Evolutionary conservation across 1,140 invertebrate species (phyloP).

Genomic region (Drosophila ambigua): DNA sequence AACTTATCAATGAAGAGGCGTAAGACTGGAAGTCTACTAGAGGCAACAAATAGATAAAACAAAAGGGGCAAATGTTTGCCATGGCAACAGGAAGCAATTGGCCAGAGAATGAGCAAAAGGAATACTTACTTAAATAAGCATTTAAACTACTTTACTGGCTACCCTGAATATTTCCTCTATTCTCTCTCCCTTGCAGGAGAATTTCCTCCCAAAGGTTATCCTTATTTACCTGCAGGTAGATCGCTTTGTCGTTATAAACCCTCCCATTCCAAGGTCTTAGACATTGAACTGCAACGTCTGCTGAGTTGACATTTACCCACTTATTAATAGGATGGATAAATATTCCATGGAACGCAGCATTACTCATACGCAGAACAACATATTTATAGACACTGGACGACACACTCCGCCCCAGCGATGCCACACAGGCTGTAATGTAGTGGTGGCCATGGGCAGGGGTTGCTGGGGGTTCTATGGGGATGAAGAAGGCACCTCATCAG

Average conservation of each 20-base stretch:
- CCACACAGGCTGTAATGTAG: slow-evolving; percentile 10
- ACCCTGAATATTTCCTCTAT: not conserved
- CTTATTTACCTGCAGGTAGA: too few species aligned
- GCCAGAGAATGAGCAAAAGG: too few species aligned
- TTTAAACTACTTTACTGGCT: too few species aligned
- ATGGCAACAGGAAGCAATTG: too few species aligned
- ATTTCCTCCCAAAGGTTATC: too few species aligned
- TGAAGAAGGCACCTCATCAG: slow-evolving; percentile 26
- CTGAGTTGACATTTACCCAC: slow-evolving; percentile 17
- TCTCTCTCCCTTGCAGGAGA: slow-evolving; percentile 1
- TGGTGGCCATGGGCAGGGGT: too few species aligned
- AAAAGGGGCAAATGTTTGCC: not conserved
- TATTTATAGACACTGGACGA: not conserved
- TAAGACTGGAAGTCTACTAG: slow-evolving; percentile 46
- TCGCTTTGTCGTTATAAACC: too few species aligned
- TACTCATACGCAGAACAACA: slow-evolving; percentile 27
- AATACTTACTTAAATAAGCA: too few species aligned
- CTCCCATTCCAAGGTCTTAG: not conserved
- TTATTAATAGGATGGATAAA: slow-evolving; percentile 30
- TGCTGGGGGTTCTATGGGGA: too few species aligned
- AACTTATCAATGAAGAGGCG: slow-evolving; percentile 57
- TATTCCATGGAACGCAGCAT: slow-evolving; percentile 11
- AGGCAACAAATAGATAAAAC: slow-evolving; percentile 20
- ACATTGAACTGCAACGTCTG: slow-evolving; percentile 10
- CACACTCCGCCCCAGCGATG: slow-evolving; percentile 1